These are phyloP conservation scores for Felis catus DNA, from an alignment of 2,113 vertebrate species.

Conservation along the genomic window F.catus_Fca126_mat1.0 CM031412.1:128866501-128867000, in stretches of 20 bases:
- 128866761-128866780: constrained; percentile 61
- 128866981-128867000: constrained; percentile 77
- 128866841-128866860: constrained; percentile 69
- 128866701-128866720: constrained; percentile 8
- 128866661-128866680: constrained; percentile 54
- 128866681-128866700: constrained; percentile 37
- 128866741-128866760: constrained; percentile 39
- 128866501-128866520: neutral
- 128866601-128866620: constrained; percentile 31
- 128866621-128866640: constrained; percentile 29
- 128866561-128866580: constrained; percentile 53
- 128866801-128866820: constrained; percentile 72
- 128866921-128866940: neutral
- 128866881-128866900: constrained; percentile 72
- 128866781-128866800: constrained; percentile 67
- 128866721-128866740: constrained; percentile 50
- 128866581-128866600: constrained; percentile 53
- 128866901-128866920: constrained; percentile 66
- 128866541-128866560: constrained; percentile 15
- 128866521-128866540: neutral
- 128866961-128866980: constrained; percentile 70
- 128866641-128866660: constrained; percentile 12
- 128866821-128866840: constrained; percentile 63
- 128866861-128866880: constrained; percentile 77
- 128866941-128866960: constrained; percentile 76